Percentiles rank a stretch among this genome's conserved stretches.
phyloP scores from a whole-genome alignment of 2,888 invertebrate genomes.

The Ophonus ardosiacus region DNA sequence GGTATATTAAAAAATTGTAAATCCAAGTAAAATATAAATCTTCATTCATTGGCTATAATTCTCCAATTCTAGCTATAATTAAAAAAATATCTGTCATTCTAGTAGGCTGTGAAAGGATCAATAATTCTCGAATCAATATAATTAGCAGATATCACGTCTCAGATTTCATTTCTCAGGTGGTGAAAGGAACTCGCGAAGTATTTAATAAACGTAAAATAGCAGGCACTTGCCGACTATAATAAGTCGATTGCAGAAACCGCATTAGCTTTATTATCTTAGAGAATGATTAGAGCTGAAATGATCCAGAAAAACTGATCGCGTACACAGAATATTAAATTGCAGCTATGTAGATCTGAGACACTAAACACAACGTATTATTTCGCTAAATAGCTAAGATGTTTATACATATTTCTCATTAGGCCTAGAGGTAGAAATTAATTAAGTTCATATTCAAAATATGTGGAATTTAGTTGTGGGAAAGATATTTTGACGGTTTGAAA shows the following conservation, averaged over 20 bases:
- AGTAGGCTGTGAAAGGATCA: conserved; percentile 26
- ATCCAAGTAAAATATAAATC: too few relatives aligned
- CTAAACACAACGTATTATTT: background rate
- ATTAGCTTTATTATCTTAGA: conserved; percentile 35
- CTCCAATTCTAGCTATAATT: background rate
- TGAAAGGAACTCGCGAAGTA: conserved; percentile 31
- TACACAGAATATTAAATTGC: conserved; percentile 16
- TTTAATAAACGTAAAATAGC: conserved; percentile 40
- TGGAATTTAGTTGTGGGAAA: background rate
- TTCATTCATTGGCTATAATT: background rate
- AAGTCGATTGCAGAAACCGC: background rate
- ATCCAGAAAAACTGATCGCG: conserved; percentile 39
- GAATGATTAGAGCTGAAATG: conserved; percentile 33
- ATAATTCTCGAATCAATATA: conserved; percentile 39
- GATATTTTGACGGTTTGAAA: background rate
- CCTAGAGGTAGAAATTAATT: background rate
- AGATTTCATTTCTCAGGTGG: conserved; percentile 25
- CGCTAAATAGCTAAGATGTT: background rate
- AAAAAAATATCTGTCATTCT: background rate
- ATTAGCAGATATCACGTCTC: conserved; percentile 23
- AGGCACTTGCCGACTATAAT: conserved; percentile 1
- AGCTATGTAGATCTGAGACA: conserved; percentile 19
- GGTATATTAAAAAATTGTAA: too few relatives aligned
- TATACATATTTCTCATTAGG: conserved; percentile 16
- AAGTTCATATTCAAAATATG: conserved; percentile 6